Evolutionary conservation across 1,140 invertebrate genomes (phyloP).

Genomic region (Pseudomyrmex cubaensis): DNA sequence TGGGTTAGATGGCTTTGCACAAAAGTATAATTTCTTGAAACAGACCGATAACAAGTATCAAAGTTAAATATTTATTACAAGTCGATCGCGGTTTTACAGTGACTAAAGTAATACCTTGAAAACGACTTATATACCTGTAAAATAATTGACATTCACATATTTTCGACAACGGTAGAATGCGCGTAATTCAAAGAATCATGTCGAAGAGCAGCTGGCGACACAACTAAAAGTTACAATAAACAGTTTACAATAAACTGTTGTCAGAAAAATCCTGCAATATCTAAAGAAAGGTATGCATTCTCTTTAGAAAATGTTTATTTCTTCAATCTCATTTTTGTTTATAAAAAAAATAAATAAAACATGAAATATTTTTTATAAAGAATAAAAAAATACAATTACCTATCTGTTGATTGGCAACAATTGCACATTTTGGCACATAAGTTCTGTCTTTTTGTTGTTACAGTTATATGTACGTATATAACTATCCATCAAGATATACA

Average conservation of each 20-base stretch:
- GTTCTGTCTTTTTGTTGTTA: too few species aligned
- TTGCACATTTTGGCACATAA: too few species aligned
- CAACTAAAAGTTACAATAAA: too few species aligned
- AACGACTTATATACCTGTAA: not conserved
- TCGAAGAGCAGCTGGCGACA: not conserved
- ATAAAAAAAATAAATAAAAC: too few species aligned
- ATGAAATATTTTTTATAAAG: too few species aligned
- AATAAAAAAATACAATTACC: too few species aligned
- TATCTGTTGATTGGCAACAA: too few species aligned
- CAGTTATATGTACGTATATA: not conserved
- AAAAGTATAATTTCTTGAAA: conserved; percentile 50
- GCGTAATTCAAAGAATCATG: not conserved
- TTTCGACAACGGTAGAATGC: conserved; percentile 5
- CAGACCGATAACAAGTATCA: conserved; percentile 31
- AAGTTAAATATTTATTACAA: conserved; percentile 57
- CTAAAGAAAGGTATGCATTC: too few species aligned
- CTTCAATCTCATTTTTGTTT: too few species aligned
- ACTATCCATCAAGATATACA: not conserved
- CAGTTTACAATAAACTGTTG: too few species aligned
- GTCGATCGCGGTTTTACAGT: conserved; percentile 38
- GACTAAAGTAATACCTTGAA: conserved; percentile 42
- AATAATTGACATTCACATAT: conserved; percentile 42
- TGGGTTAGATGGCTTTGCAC: conserved; percentile 56
- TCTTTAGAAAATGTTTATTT: too few species aligned
- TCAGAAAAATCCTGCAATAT: too few species aligned